Conservation (phyloP, 2,113 vertebrate genomes). For the Colius striatus region DNA sequence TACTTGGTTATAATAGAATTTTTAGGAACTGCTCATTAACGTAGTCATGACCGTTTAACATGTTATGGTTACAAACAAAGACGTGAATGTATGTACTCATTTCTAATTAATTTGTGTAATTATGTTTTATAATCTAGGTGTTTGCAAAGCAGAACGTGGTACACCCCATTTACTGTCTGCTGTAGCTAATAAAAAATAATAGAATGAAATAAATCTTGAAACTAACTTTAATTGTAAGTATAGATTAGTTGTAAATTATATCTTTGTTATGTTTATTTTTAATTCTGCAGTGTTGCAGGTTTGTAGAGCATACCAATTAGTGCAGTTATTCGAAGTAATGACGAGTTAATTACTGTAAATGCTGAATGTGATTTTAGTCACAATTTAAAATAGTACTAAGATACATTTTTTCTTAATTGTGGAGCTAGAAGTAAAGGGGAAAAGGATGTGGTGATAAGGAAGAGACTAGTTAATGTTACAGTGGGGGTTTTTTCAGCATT, state of each 20-base stretch:
- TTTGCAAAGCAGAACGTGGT: constrained; percentile 77
- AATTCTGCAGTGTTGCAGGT: constrained; percentile 83
- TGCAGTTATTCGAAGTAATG: constrained; percentile 79
- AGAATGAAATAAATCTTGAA: constrained; percentile 82
- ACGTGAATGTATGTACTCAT: constrained; percentile 70
- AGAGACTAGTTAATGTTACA: not conserved
- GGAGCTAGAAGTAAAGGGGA: not conserved
- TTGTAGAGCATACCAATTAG: constrained; percentile 80
- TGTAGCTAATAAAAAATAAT: constrained; percentile 83
- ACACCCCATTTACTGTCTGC: constrained; percentile 80
- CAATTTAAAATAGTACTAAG: constrained; percentile 68
- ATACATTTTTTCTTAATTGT: not conserved
- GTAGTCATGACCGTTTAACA: constrained; percentile 71
- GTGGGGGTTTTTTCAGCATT: not conserved
- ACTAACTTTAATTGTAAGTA: constrained; percentile 79
- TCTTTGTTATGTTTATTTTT: constrained; percentile 84
- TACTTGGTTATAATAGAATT: not conserved
- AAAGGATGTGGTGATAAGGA: not conserved
- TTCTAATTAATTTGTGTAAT: constrained; percentile 86
- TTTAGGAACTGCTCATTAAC: constrained; percentile 64
- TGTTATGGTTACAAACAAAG: constrained; percentile 76
- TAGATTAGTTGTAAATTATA: constrained; percentile 81
- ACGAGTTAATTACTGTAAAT: constrained; percentile 81
- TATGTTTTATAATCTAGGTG: constrained; percentile 82
- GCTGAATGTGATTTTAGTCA: constrained; percentile 70